Percentiles rank a stretch among this genome's conserved stretches.
These are phyloP conservation scores for Holacanthella duospinosa DNA, from an alignment of 2,888 invertebrate genomes.

Conservation along the genomic window DNA sequence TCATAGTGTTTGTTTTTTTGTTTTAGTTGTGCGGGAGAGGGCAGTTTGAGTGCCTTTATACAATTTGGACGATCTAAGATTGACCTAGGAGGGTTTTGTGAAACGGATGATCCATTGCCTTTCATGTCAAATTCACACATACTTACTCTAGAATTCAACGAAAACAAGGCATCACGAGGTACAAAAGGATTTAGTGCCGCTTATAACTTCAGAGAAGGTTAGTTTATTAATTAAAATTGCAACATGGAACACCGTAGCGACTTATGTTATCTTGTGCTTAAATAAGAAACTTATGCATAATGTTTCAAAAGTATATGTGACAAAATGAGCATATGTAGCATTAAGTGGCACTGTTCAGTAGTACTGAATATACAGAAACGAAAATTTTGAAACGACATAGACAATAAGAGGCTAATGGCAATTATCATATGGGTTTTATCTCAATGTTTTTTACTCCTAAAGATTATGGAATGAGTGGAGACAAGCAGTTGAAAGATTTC, in stretches of 20 bases:
- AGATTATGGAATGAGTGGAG: constrained; percentile 81
- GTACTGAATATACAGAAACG: too few relatives aligned
- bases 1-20: too few relatives aligned
- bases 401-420: too few relatives aligned
- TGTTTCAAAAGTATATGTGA: too few relatives aligned
- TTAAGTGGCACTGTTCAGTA: not conserved
- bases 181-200: constrained; percentile 78
- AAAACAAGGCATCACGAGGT: constrained; percentile 61
- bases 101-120: constrained; percentile 66
- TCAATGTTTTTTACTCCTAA: constrained; percentile 25
- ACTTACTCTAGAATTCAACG: constrained; percentile 73
- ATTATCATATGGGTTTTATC: not conserved
- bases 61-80: constrained; percentile 39
- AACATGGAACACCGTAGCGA: too few relatives aligned
- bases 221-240: too few relatives aligned
- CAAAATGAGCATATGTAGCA: too few relatives aligned
- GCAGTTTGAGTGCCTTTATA: constrained; percentile 25
- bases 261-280: too few relatives aligned
- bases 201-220: constrained; percentile 57
- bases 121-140: constrained; percentile 86
- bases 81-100: constrained; percentile 79
- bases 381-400: too few relatives aligned
- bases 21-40: constrained; percentile 23
- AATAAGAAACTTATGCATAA: too few relatives aligned
- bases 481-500: constrained; percentile 59